Conservation (phyloP, 2,888 invertebrate species). For the Rhingia rostrata region DNA sequence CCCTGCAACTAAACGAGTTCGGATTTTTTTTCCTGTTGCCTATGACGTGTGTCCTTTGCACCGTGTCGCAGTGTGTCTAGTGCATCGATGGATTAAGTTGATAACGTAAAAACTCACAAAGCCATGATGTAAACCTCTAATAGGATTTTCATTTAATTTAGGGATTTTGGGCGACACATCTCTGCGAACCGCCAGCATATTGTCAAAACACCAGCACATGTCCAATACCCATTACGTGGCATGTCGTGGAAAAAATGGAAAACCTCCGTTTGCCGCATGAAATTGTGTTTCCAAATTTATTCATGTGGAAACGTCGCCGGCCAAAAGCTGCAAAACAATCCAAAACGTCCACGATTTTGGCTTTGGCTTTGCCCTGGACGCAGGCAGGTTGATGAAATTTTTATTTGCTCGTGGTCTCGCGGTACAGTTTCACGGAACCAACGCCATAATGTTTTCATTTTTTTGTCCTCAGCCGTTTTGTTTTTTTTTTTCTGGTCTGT, state of each 20-base stretch:
- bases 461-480: not conserved
- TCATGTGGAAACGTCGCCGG: conserved; percentile 66
- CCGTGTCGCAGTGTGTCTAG: not conserved
- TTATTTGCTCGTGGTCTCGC: conserved; percentile 70
- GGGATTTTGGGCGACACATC: conserved; percentile 73
- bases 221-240: conserved; percentile 10
- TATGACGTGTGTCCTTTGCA: not conserved
- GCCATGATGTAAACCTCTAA: conserved; percentile 73
- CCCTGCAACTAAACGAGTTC: conserved; percentile 49
- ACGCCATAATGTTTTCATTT: conserved; percentile 50
- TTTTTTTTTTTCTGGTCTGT: not conserved
- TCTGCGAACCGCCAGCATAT: conserved; percentile 24
- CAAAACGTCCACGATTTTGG: conserved; percentile 51
- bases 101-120: conserved; percentile 62
- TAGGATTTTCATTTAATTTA: conserved; percentile 74
- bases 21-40: conserved; percentile 5
- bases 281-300: conserved; percentile 66
- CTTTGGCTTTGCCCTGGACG: conserved; percentile 40
- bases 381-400: conserved; percentile 64
- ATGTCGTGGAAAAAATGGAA: conserved; percentile 27
- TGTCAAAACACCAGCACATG: conserved; percentile 35
- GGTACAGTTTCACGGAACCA: conserved; percentile 38
- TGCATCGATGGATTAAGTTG: conserved; percentile 56
- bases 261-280: conserved; percentile 44
- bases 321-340: conserved; percentile 55